These are phyloP conservation scores for Oligia fasciuncula DNA, from an alignment of 2,888 invertebrate species.

Conservation along the genomic window DNA sequence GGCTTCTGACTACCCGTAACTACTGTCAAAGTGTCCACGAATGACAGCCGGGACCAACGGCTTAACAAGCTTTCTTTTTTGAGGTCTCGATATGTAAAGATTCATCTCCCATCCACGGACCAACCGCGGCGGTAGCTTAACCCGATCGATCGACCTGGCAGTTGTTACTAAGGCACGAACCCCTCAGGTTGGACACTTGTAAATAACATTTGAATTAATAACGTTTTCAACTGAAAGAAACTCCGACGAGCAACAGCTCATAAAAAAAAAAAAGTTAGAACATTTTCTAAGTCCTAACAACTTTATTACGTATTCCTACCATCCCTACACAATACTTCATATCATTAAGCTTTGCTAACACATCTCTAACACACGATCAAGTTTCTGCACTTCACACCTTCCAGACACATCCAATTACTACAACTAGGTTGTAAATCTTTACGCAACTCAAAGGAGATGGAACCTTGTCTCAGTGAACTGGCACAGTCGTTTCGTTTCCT, in stretches of 20 bases:
- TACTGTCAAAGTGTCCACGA: too few relatives aligned
- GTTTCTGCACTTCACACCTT: constrained; percentile 33
- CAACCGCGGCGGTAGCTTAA: too few relatives aligned
- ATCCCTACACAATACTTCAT: constrained; percentile 3
- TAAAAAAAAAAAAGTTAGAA: neutral
- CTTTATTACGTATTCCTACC: neutral
- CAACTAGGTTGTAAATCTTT: constrained; percentile 70
- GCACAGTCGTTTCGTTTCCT: constrained; percentile 70
- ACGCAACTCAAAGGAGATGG: constrained; percentile 68
- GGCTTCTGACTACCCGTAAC: too few relatives aligned
- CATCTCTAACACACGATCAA: constrained; percentile 27
- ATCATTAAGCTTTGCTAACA: constrained; percentile 15
- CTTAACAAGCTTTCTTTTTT: too few relatives aligned
- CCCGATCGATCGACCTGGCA: too few relatives aligned
- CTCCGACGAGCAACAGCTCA: rapidly evolving
- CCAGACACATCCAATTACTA: constrained; percentile 66
- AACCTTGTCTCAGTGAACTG: constrained; percentile 70
- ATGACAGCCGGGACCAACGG: too few relatives aligned
- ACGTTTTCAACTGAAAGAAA: neutral
- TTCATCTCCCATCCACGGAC: too few relatives aligned
- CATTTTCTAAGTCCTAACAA: neutral
- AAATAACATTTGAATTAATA: neutral
- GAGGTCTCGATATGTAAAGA: too few relatives aligned
- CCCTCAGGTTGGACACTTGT: too few relatives aligned
- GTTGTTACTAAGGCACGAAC: too few relatives aligned